Conservation (phyloP, 2,113 vertebrate genomes). For the Merops nubicus region DNA sequence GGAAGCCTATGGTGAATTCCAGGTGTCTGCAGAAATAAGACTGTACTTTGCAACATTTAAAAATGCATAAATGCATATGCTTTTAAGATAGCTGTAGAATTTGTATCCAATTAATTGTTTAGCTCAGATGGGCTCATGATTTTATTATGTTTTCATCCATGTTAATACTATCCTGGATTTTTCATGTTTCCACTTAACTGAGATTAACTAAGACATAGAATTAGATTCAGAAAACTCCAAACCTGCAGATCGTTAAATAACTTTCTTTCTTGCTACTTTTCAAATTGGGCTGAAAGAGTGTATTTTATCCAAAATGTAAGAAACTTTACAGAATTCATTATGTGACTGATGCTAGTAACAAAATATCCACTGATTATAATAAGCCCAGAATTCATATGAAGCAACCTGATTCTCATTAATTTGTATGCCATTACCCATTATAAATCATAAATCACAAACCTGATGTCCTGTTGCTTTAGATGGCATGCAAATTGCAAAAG, state of each 20-base stretch:
- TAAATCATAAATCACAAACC: neutral
- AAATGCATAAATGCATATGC: neutral
- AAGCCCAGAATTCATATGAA: neutral
- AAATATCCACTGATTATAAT: neutral
- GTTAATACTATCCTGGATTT: neutral
- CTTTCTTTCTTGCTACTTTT: neutral
- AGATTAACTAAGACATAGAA: neutral
- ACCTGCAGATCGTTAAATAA: neutral
- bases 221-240: neutral
- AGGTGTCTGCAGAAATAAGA: neutral
- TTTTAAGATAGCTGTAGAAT: neutral
- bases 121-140: neutral
- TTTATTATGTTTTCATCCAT: neutral
- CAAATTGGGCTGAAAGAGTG: neutral
- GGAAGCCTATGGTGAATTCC: neutral
- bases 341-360: neutral
- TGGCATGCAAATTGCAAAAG: neutral
- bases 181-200: neutral
- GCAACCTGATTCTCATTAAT: neutral
- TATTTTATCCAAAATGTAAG: neutral
- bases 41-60: neutral
- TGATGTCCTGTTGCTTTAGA: rapidly evolving
- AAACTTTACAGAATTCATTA: neutral
- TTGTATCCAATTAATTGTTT: neutral
- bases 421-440: neutral